Conservation (phyloP, 1,140 invertebrate genomes). For the Hyphantria cunea region DNA sequence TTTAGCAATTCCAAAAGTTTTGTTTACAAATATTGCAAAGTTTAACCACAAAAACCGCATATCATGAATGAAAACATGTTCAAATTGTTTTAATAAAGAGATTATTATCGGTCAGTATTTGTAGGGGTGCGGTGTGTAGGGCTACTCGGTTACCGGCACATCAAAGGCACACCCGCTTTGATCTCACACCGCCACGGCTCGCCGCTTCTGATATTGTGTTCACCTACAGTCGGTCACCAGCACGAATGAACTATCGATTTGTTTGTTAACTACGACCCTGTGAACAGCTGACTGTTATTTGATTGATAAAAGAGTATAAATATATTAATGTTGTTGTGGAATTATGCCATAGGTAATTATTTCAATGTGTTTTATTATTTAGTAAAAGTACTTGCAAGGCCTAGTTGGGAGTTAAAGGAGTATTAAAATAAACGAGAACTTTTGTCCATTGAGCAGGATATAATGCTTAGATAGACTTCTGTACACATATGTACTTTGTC, state of each 20-base stretch:
- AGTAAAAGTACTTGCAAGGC: neutral
- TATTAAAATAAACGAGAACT: no score
- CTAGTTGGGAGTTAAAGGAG: no score
- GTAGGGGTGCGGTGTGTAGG: neutral
- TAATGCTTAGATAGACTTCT: no score
- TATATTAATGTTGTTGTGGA: neutral
- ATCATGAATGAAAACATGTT: constrained; percentile 3
- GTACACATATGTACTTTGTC: no score
- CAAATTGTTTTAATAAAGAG: constrained; percentile 29
- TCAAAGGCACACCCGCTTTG: constrained; percentile 39
- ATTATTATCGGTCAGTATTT: constrained; percentile 17
- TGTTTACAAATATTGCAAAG: neutral
- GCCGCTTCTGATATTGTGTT: constrained; percentile 30
- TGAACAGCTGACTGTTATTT: constrained; percentile 12
- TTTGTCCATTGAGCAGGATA: no score
- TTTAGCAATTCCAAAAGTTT: no score
- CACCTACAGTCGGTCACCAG: constrained; percentile 23
- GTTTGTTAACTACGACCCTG: constrained; percentile 13
- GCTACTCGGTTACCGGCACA: constrained; percentile 33
- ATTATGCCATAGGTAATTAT: no score
- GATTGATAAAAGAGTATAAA: neutral
- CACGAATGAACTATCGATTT: constrained; percentile 22
- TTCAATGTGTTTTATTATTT: neutral
- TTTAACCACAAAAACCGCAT: neutral
- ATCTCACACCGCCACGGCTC: constrained; percentile 32